These are phyloP conservation scores for Chinchilla lanigera DNA, from an alignment of 2,113 vertebrate genomes.

Conservation along the genomic window DNA sequence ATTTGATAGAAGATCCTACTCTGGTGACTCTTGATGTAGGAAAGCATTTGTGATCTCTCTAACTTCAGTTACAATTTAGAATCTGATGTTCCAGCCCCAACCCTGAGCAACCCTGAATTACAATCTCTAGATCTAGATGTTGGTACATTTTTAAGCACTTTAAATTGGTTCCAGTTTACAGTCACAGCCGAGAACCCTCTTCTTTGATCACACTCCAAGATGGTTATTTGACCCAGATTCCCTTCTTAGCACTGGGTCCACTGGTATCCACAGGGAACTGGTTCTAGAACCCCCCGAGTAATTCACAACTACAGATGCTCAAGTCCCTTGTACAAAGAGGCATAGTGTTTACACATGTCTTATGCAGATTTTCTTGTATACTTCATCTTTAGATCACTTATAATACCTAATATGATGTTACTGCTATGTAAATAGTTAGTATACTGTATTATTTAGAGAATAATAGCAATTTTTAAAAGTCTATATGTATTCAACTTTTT, in stretches of 20 bases:
- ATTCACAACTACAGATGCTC: not conserved
- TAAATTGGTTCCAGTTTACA: not conserved
- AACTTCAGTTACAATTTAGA: not conserved
- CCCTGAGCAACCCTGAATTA: not conserved
- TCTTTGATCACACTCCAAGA: not conserved
- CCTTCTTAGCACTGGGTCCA: too few relatives aligned
- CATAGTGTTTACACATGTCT: not conserved
- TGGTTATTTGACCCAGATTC: not conserved
- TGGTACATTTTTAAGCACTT: not conserved
- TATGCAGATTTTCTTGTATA: not conserved
- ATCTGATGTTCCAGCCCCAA: not conserved
- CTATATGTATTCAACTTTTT: not conserved
- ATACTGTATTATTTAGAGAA: not conserved
- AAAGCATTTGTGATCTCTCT: not conserved
- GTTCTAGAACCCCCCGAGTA: not conserved
- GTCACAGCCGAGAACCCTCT: not conserved
- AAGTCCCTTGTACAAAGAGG: not conserved
- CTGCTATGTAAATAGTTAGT: not conserved
- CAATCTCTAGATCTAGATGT: not conserved
- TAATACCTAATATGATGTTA: not conserved
- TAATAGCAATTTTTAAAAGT: not conserved
- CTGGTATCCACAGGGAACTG: too few relatives aligned
- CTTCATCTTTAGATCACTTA: not conserved
- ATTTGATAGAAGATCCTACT: not conserved
- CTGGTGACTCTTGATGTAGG: fast-evolving